Conservation (phyloP, 2,113 vertebrate genomes). For the Syrrhaptes paradoxus region DNA sequence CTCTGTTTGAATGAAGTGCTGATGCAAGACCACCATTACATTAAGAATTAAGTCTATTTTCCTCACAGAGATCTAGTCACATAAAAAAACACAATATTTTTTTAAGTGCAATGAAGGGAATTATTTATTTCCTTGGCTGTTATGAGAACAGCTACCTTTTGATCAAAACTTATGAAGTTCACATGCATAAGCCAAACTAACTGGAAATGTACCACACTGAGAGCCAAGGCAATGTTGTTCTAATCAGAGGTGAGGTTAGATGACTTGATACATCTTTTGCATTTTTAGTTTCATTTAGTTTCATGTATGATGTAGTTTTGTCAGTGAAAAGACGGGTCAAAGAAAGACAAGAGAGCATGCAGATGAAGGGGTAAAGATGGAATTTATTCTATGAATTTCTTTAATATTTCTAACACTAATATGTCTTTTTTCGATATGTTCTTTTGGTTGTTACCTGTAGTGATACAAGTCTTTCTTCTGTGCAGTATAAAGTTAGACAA, state of each 20-base stretch:
- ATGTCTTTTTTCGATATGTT: not conserved
- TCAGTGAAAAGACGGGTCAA: not conserved
- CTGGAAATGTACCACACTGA: not conserved
- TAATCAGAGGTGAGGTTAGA: not conserved
- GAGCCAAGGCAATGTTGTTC: not conserved
- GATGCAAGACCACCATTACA: not conserved
- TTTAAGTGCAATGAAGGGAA: not conserved
- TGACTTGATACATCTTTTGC: not conserved
- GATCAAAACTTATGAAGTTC: not conserved
- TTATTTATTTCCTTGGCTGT: not conserved
- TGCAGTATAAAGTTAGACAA: not conserved
- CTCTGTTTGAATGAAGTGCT: not conserved
- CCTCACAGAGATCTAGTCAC: not conserved
- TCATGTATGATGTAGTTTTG: not conserved
- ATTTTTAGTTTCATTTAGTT: not conserved
- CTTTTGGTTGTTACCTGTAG: not conserved
- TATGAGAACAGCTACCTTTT: not conserved
- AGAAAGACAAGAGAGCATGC: not conserved
- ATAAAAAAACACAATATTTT: not conserved
- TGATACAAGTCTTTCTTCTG: not conserved
- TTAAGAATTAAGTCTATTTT: not conserved
- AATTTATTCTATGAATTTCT: not conserved
- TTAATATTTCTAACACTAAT: not conserved
- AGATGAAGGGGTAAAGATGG: not conserved
- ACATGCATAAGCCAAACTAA: not conserved